Evolutionary conservation across 2,888 invertebrate genomes (phyloP), one percentile per base, ranked within the genome.

Genomic region (Drosophila nigricruria): DNA sequence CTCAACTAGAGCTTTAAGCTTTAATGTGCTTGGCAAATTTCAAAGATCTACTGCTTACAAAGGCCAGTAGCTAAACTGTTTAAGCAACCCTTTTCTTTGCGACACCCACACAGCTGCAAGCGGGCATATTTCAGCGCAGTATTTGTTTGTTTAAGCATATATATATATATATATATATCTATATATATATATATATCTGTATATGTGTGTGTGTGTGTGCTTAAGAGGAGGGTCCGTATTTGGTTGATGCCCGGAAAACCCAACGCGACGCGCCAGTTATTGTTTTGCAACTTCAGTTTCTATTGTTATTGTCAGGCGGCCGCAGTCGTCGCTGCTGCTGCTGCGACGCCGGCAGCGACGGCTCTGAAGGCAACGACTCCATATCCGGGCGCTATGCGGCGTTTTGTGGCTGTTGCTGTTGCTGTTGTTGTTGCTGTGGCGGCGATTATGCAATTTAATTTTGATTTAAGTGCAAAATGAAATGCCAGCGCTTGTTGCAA

Each of bases 261-360:
- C 83, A 82, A 81, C 64, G 83, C 88, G 86, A 80, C 86, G 88
- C 88, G 83, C 73, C 83, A 84, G 83, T 84, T 84, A 88, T 84
- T 88, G 88, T 84, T 84, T 88, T 88, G 88, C 88, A 88, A 84
- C 83, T 88, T 84, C 88, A 88, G 83, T 86, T 84, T 84, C 88
- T 81, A 88, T 84, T 84, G 83, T 84, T 88, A 88, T 84, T 84
- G 88, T 82, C 81, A 80, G 78, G 58, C 71, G 68, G 60, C 60
- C 45, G 69, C 67, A 59, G 47, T 18, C 8, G 32, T 52, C 16
- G 42, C 53, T 38, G 50, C 50, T 27, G 64, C 58, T 56, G 47
- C n/a, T 32, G 34, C 34, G 23, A 18, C 68, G 61, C 66, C 66
- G 64, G 69, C 79, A 69, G 81, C 75, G 61, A 54, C 70, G 76